phyloP scores from a whole-genome alignment of 2,797 vertebrate species.

The Chelon auratus region DNA sequence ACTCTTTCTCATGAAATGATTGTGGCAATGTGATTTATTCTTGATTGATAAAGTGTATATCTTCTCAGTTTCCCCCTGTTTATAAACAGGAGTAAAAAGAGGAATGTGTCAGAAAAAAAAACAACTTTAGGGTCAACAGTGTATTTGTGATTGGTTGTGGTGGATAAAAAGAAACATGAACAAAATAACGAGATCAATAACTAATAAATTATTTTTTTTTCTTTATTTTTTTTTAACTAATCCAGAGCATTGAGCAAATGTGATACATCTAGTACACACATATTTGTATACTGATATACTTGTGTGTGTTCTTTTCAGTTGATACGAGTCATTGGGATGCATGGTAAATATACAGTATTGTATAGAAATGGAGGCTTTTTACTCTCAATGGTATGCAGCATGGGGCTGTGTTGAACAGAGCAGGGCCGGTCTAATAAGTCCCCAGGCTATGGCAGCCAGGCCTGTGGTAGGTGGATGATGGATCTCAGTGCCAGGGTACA shows the following conservation, averaged over 20 bases:
- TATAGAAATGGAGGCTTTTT: constrained; percentile 35
- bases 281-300: neutral
- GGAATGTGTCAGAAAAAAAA: too few relatives aligned
- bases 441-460: constrained; percentile 77
- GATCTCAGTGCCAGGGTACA: constrained; percentile 87
- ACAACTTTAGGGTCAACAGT: too few relatives aligned
- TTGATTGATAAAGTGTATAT: too few relatives aligned
- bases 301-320: constrained; percentile 13
- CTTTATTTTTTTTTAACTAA: neutral
- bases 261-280: neutral
- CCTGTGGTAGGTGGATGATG: constrained; percentile 87
- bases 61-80: too few relatives aligned
- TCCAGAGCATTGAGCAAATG: neutral
- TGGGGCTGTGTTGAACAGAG: constrained; percentile 64
- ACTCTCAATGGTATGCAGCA: constrained; percentile 70
- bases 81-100: too few relatives aligned
- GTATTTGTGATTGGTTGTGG: neutral
- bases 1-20: too few relatives aligned
- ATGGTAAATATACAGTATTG: constrained; percentile 60
- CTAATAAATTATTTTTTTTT: neutral
- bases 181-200: too few relatives aligned
- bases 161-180: neutral
- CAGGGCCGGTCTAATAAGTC: constrained; percentile 78
- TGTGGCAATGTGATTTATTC: too few relatives aligned
- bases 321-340: constrained; percentile 41